Evolutionary conservation across 2,888 invertebrate species (phyloP), one percentile per base, ranked within the genome.

Genomic region (Chironomus riparius): DNA sequence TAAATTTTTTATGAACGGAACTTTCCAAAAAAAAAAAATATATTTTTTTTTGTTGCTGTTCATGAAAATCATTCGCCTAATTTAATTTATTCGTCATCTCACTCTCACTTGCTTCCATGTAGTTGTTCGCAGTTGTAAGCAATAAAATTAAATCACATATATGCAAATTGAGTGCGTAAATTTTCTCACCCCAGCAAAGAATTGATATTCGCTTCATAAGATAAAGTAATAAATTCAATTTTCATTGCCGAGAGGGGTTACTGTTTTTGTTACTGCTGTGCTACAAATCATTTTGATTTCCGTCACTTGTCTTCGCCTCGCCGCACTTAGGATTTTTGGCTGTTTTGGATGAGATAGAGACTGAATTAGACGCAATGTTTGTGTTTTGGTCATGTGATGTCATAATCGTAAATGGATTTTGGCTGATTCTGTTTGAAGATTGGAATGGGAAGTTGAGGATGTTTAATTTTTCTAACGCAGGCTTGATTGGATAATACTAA

Each of bases 211-310:
- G 18, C 56, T 56, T 22, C 13, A 24, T 24, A 24, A 70, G 15
- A 68, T 68, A 47, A 47, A 47, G 56, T 56, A 18, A 70, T 47
- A 70, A 70, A 70, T 70, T 70, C 70, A 70, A 70, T 70, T 47
- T 70, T 38, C 38, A 38, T 38, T 38, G 38, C 38, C 38, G 38
- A 56, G 47, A 69, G 70, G 70, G 70, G 47, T 47, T 47, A 50
- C 22, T 65, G 22, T 65, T n/a, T 6, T 10, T 18, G 18, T 21
- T 48, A 22, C 56, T 71, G 71, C 72, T 24, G 61, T 15, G 62
- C 72, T 50, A 72, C 72, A 72, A 72, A 72, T 72, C 72, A 72
- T 72, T 72, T 61, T 62, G 72, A 72, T 72, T 61, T 72, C 72
- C 72, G 72, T 72, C 72, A 72, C 72, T 61, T 71, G 48, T 71